Evolutionary conservation across 2,888 invertebrate species (phyloP).

Genomic region (Cistogaster globosa): DNA sequence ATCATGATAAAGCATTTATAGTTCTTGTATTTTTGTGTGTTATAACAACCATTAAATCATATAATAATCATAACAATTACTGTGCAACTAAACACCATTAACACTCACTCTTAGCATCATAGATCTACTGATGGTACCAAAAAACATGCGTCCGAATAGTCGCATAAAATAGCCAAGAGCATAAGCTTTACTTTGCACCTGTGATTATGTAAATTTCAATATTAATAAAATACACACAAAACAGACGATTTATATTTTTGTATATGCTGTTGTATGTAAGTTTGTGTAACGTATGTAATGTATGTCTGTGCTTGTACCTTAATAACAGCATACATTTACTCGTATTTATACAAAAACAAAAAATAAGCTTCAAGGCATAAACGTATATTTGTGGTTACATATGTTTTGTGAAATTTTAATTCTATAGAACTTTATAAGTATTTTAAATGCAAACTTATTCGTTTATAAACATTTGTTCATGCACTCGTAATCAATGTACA

Average conservation of each 20-base stretch:
- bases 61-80: conserved; percentile 64
- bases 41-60: conserved; percentile 58
- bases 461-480: conserved; percentile 5
- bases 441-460: not conserved
- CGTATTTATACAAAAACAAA: conserved; percentile 12
- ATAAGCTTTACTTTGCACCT: conserved; percentile 66
- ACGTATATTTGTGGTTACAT: conserved; percentile 12
- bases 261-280: not conserved
- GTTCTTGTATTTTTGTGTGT: conserved; percentile 27
- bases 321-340: conserved; percentile 15
- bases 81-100: conserved; percentile 54
- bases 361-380: conserved; percentile 41
- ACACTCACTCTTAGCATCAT: conserved; percentile 47
- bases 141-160: conserved; percentile 47
- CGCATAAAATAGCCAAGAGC: conserved; percentile 62
- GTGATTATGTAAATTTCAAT: conserved; percentile 71
- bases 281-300: not conserved
- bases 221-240: conserved; percentile 23
- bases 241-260: not conserved
- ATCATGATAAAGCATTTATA: conserved; percentile 36
- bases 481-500: not conserved
- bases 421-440: conserved; percentile 19
- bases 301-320: conserved; percentile 15
- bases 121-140: conserved; percentile 16
- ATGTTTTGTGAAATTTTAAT: conserved; percentile 20